These are phyloP conservation scores for Chaenodraco wilsoni DNA, from an alignment of 2,797 vertebrate genomes.

Conservation along the genomic window DNA sequence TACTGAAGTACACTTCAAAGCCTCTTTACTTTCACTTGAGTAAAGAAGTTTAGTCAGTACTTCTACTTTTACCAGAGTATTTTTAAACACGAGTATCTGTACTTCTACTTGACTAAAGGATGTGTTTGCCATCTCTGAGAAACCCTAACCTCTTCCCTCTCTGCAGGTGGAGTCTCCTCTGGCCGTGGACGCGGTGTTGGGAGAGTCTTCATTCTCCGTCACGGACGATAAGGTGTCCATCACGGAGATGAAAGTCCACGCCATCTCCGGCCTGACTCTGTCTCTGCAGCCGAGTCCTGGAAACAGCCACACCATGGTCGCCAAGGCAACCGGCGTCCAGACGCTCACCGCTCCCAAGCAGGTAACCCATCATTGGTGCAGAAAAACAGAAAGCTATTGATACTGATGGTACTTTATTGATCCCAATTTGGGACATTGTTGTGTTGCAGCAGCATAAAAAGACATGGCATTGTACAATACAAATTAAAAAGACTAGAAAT, in stretches of 20 bases:
- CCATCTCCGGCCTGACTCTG: constrained; percentile 91
- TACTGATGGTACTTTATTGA: not conserved
- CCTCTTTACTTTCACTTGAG: too few relatives aligned
- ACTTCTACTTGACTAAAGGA: too few relatives aligned
- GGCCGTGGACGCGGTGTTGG: constrained; percentile 90
- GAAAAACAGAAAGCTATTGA: not conserved
- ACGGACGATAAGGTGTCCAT: constrained; percentile 97
- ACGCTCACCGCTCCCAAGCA: constrained; percentile 92
- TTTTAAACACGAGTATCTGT: too few relatives aligned
- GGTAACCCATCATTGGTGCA: constrained; percentile 73
- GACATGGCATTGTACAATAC: too few relatives aligned
- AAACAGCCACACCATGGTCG: constrained; percentile 96
- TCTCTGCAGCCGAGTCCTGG: constrained; percentile 93
- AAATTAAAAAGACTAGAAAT: too few relatives aligned
- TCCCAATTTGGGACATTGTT: too few relatives aligned
- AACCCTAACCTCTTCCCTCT: constrained; percentile 1
- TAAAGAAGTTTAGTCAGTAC: too few relatives aligned
- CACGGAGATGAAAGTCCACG: constrained; percentile 90
- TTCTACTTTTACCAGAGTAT: too few relatives aligned
- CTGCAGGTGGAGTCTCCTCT: constrained; percentile 95
- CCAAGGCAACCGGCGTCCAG: constrained; percentile 90
- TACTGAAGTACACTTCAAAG: too few relatives aligned
- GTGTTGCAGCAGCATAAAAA: too few relatives aligned
- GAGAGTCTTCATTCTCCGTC: constrained; percentile 90
- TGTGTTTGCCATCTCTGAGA: too few relatives aligned